Percentiles rank a stretch among this genome's conserved stretches.
These are phyloP conservation scores for Rambutsinella grinnellia DNA, from an alignment of 2,888 invertebrate genomes.

Conservation along the genomic window DNA sequence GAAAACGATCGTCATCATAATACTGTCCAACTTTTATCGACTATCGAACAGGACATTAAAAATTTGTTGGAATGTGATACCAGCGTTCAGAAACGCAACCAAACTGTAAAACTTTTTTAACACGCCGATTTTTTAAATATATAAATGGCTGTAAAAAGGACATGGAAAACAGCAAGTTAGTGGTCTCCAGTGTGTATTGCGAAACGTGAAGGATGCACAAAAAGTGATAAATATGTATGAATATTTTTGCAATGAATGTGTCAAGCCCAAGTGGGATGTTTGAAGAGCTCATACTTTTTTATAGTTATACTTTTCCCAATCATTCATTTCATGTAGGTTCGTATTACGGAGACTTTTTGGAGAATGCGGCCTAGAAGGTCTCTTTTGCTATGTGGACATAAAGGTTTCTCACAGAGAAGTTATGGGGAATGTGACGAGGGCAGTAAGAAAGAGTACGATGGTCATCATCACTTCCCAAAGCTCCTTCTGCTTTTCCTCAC, in stretches of 20 bases:
- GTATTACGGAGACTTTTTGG: too few species aligned
- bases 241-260: background rate
- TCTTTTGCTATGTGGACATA: background rate
- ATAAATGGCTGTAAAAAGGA: too few species aligned
- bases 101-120: too few species aligned
- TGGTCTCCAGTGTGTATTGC: background rate
- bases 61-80: slow-evolving; percentile 38
- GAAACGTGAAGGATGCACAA: too few species aligned
- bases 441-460: background rate
- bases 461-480: background rate
- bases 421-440: background rate
- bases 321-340: background rate
- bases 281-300: background rate
- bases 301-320: background rate
- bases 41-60: slow-evolving; percentile 46
- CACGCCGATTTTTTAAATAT: too few species aligned
- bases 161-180: too few species aligned
- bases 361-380: background rate
- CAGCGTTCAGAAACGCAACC: too few species aligned
- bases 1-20: slow-evolving; percentile 35
- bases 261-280: background rate
- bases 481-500: too few species aligned
- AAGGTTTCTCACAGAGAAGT: background rate
- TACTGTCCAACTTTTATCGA: slow-evolving; percentile 46
- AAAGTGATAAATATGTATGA: background rate